Conservation (phyloP, 2,888 invertebrate species). For the Anthophora plumipes region DNA sequence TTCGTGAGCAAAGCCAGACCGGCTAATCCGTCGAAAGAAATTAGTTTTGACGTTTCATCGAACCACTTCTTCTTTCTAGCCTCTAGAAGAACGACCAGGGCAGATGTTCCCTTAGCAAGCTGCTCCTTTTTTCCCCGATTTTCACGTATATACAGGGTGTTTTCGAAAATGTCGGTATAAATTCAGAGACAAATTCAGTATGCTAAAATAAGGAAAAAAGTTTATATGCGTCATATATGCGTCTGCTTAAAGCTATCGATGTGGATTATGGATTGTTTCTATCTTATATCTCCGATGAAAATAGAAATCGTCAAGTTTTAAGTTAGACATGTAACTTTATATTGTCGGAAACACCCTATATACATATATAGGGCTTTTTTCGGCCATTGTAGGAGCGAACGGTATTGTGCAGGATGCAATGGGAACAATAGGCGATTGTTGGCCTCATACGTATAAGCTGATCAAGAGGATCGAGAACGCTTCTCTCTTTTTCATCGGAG, state of each 20-base stretch:
- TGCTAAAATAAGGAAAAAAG: no score
- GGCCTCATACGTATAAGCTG: slow-evolving; percentile 27
- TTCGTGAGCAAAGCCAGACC: slow-evolving; percentile 39
- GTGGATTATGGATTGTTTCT: no score
- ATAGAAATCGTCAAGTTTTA: no score
- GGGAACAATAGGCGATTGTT: background rate
- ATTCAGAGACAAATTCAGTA: no score
- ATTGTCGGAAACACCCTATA: no score
- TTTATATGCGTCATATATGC: no score
- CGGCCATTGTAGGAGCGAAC: background rate
- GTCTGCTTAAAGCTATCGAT: no score
- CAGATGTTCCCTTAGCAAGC: slow-evolving; percentile 44
- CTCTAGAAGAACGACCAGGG: background rate
- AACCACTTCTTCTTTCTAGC: slow-evolving; percentile 4
- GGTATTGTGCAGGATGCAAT: background rate
- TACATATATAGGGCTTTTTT: no score
- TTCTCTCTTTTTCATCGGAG: background rate
- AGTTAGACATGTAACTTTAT: no score
- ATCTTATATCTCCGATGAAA: no score
- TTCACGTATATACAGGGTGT: no score
- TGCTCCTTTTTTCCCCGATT: slow-evolving; percentile 4
- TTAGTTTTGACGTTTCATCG: slow-evolving; percentile 49
- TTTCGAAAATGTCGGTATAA: no score
- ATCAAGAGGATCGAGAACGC: background rate
- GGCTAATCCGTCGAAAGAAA: slow-evolving; percentile 53